These are phyloP conservation scores for Equus quagga DNA, from an alignment of 2,113 vertebrate species.

Conservation along the genomic window DNA sequence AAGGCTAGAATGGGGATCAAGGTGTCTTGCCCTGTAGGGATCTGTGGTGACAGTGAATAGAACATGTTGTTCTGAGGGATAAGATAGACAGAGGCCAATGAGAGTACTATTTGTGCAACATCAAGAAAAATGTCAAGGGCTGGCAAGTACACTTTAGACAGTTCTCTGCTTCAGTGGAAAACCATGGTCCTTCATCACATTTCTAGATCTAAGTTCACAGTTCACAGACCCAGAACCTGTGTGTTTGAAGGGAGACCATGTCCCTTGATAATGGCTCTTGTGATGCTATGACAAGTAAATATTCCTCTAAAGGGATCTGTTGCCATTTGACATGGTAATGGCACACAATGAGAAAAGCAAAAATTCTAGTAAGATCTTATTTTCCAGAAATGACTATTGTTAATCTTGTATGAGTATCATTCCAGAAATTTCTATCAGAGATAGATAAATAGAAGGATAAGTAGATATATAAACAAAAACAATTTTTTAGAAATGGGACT, in stretches of 20 bases:
- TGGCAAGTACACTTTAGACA: neutral
- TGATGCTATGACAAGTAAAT: neutral
- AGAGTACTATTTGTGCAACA: neutral
- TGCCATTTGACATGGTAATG: neutral
- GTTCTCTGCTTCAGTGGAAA: neutral
- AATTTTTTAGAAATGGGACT: neutral
- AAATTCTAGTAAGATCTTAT: neutral
- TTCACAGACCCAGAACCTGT: neutral
- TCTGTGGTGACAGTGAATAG: neutral
- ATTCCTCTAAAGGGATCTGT: neutral
- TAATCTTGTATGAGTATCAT: neutral
- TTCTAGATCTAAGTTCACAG: neutral
- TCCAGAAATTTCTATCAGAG: neutral
- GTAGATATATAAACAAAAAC: neutral
- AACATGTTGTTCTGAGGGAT: neutral
- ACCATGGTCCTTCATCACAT: neutral
- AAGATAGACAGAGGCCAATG: neutral
- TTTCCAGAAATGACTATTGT: neutral
- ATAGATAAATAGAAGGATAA: neutral
- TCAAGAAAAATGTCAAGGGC: neutral
- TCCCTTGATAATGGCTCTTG: neutral
- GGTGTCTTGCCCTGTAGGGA: neutral
- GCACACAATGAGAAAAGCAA: neutral
- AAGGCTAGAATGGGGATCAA: neutral
- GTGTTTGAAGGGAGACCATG: neutral